These are phyloP conservation scores for Drosophila ironensis DNA, from an alignment of 1,140 invertebrate genomes.

Conservation along the genomic window DNA sequence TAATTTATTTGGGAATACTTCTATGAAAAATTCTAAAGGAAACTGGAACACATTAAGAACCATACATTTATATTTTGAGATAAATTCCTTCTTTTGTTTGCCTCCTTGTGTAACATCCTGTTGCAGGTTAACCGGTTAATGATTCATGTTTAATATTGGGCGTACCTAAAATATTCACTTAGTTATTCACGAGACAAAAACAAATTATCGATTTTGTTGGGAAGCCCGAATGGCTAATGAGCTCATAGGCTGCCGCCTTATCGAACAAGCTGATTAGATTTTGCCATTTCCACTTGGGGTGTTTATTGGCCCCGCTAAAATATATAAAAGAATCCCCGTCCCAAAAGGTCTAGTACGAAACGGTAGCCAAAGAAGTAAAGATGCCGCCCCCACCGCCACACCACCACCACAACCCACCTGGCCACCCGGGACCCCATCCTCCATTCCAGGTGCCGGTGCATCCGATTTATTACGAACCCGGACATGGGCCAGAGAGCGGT, in stretches of 20 bases:
- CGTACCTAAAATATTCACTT: too few species aligned
- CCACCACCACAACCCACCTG: slow-evolving; percentile 13
- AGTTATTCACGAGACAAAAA: background rate
- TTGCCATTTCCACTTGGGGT: background rate
- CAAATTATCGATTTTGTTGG: background rate
- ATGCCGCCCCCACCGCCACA: slow-evolving; percentile 17
- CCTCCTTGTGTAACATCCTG: too few species aligned
- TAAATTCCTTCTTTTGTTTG: too few species aligned
- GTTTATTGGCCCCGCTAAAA: too few species aligned
- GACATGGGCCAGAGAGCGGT: background rate
- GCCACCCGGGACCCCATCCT: slow-evolving; percentile 8
- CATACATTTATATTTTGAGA: too few species aligned
- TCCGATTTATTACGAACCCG: slow-evolving; percentile 17
- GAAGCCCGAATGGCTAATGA: background rate
- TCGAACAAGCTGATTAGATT: slow-evolving; percentile 2
- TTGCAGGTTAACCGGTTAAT: too few species aligned
- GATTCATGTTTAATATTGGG: too few species aligned
- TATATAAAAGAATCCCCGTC: slow-evolving; percentile 1
- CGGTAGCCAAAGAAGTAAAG: background rate
- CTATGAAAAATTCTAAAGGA: too few species aligned
- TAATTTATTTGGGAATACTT: too few species aligned
- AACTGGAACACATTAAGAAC: too few species aligned
- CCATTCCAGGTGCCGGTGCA: slow-evolving; percentile 17
- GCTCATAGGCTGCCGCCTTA: slow-evolving; percentile 1
- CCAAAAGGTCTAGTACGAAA: background rate